These are phyloP conservation scores for Chaunax sp. DNA, from an alignment of 2,797 vertebrate species.

Conservation along the genomic window DNA sequence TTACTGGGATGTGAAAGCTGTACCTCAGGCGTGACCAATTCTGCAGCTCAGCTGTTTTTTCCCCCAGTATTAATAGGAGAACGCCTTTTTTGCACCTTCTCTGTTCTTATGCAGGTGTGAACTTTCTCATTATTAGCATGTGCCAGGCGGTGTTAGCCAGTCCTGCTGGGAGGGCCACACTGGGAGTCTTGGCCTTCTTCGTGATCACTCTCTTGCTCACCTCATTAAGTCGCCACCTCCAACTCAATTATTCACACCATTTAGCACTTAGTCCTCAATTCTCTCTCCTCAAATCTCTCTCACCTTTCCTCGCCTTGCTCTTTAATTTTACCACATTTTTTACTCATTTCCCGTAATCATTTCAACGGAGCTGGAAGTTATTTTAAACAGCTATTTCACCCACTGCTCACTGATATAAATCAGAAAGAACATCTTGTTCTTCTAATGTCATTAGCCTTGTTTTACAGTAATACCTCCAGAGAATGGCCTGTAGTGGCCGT, in stretches of 20 bases:
- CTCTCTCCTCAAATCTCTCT: constrained; percentile 58
- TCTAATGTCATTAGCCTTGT: constrained; percentile 6
- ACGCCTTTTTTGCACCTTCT: constrained; percentile 17
- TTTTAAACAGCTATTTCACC: constrained; percentile 7
- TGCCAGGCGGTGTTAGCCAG: constrained; percentile 65
- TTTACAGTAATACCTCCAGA: not conserved
- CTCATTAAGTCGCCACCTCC: constrained; percentile 90
- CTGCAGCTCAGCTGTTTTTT: not conserved
- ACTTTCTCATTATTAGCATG: constrained; percentile 54
- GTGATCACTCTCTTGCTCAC: constrained; percentile 80
- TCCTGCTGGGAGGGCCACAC: constrained; percentile 78
- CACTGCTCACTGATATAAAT: not conserved
- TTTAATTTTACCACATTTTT: constrained; percentile 9
- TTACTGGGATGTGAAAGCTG: too few species aligned
- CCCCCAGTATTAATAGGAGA: constrained; percentile 11
- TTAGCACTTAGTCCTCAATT: constrained; percentile 90
- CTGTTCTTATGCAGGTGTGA: constrained; percentile 25
- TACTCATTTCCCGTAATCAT: constrained; percentile 6
- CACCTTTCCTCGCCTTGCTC: constrained; percentile 17
- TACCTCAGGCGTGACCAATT: constrained; percentile 6
- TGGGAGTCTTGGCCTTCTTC: constrained; percentile 67
- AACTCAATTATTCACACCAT: constrained; percentile 92
- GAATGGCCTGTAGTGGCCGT: not conserved
- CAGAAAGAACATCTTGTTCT: constrained; percentile 5
- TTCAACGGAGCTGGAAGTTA: not conserved